A percentile compares a stretch with the other conserved stretches of the same genome.
Evolutionary conservation across 2,113 vertebrate genomes (phyloP).

Genomic region (Microtus ochrogaster): DNA sequence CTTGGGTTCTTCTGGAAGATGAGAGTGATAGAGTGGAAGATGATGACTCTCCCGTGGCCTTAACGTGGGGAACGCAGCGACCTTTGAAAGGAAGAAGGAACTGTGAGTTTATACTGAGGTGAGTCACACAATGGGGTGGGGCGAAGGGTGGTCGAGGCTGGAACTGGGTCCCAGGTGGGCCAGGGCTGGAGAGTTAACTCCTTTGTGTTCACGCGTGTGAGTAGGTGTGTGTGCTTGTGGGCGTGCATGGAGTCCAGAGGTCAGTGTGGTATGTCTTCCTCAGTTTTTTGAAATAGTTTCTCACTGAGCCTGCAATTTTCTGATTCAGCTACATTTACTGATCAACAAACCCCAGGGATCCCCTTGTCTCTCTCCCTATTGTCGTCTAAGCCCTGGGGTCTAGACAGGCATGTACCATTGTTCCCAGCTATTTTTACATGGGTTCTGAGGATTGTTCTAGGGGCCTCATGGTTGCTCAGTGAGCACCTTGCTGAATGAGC

Average conservation of each 20-base stretch:
- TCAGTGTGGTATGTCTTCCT: not conserved
- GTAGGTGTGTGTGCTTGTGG: not conserved
- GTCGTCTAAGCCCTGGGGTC: not conserved
- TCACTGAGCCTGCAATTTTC: not conserved
- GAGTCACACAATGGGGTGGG: no score
- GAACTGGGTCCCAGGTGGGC: not conserved
- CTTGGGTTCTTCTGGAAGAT: not conserved
- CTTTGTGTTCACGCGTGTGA: not conserved
- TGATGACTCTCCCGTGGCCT: not conserved
- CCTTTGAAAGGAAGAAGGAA: not conserved
- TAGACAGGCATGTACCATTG: no score
- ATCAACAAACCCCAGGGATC: not conserved
- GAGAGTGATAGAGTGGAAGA: not conserved
- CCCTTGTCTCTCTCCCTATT: not conserved
- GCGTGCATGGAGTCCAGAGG: not conserved
- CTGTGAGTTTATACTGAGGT: not conserved
- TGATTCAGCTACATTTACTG: not conserved
- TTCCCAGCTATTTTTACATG: not conserved
- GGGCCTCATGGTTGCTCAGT: not conserved
- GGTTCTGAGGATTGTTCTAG: not conserved
- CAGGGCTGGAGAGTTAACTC: not conserved
- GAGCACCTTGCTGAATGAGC: not conserved
- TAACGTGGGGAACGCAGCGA: not conserved
- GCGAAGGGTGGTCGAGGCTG: not conserved
- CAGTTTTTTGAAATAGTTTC: not conserved